Conservation (phyloP, 2,888 invertebrate species). For the Folsomia manolachei region DNA sequence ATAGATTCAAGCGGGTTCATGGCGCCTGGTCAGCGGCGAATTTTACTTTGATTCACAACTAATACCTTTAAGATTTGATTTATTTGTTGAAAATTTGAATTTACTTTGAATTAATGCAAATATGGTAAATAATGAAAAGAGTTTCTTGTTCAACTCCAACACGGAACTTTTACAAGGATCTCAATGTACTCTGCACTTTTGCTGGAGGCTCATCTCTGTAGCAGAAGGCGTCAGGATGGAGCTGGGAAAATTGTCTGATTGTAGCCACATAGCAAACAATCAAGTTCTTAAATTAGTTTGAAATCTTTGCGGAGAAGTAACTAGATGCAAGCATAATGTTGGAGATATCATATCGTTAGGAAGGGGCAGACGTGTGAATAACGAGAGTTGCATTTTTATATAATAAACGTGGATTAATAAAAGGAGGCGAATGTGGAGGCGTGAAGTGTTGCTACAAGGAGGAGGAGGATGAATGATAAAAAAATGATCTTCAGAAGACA, state of each 20-base stretch:
- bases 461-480: neutral
- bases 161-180: no score
- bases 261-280: neutral
- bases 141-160: neutral
- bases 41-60: neutral
- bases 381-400: neutral
- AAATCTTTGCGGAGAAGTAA: neutral
- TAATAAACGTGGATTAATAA: neutral
- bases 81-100: neutral
- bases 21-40: conserved; percentile 16
- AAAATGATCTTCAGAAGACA: conserved; percentile 13
- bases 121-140: neutral
- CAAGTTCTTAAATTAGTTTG: neutral
- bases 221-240: neutral
- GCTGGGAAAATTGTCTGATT: neutral
- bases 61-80: neutral
- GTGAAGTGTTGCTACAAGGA: conserved; percentile 33
- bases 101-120: conserved; percentile 2
- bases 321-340: neutral
- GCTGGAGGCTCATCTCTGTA: neutral
- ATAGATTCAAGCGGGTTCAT: neutral
- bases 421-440: conserved; percentile 38
- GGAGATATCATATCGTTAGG: neutral
- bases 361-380: conserved; percentile 7
- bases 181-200: no score